These are phyloP conservation scores for Eciton burchellii DNA, from an alignment of 1,140 invertebrate genomes.

Conservation along the genomic window DNA sequence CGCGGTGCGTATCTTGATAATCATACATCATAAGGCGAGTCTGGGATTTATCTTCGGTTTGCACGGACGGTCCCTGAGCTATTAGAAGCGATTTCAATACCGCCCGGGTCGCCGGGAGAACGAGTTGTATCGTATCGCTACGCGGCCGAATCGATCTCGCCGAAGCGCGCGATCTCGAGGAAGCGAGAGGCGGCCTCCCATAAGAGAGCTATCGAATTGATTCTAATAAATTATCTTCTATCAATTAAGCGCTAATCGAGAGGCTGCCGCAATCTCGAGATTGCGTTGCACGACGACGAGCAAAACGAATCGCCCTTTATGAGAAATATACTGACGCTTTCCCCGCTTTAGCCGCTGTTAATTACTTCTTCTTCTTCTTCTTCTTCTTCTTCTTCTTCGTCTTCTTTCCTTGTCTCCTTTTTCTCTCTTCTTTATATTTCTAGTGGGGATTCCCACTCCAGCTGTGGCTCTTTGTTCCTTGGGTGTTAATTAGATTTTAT, in stretches of 20 bases:
- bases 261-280: slow-evolving; percentile 26
- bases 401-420: too few species aligned
- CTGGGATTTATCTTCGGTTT: slow-evolving; percentile 41
- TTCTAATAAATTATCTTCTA: slow-evolving; percentile 60
- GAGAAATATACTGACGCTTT: neutral
- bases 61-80: slow-evolving; percentile 25
- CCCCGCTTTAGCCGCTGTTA: too few species aligned
- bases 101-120: slow-evolving; percentile 5
- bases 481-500: slow-evolving; percentile 46
- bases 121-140: slow-evolving; percentile 36
- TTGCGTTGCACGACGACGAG: slow-evolving; percentile 37
- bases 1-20: slow-evolving; percentile 52
- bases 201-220: slow-evolving; percentile 60
- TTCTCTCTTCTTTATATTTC: too few species aligned
- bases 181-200: neutral
- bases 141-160: slow-evolving; percentile 39
- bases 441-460: too few species aligned
- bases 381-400: too few species aligned
- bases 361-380: too few species aligned
- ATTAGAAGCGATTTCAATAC: slow-evolving; percentile 53
- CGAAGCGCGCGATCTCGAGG: slow-evolving; percentile 4
- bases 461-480: neutral
- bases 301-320: slow-evolving; percentile 10
- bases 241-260: slow-evolving; percentile 60
- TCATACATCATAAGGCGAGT: slow-evolving; percentile 51